Conservation (phyloP, 2,113 vertebrate genomes). For the Chiloscyllium plagiosum region DNA sequence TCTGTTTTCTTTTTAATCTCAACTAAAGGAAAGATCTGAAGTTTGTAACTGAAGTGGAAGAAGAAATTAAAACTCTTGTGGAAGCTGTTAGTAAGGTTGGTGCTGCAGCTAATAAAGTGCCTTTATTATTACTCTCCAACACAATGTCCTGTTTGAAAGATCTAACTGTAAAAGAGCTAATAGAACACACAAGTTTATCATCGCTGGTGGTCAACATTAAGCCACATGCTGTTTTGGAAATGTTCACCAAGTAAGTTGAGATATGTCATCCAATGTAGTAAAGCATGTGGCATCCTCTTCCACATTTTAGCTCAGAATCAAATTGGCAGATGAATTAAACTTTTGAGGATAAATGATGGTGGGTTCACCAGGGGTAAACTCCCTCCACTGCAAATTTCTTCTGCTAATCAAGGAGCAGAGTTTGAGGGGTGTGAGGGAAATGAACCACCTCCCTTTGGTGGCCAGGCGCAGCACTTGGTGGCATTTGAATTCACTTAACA, state of each 20-base stretch:
- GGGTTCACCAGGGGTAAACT: background rate
- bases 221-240: background rate
- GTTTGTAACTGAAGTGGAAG: slow-evolving; percentile 86
- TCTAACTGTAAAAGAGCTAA: background rate
- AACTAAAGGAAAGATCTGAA: slow-evolving; percentile 85
- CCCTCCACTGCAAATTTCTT: background rate
- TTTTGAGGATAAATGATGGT: background rate
- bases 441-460: no score
- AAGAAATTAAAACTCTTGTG: slow-evolving; percentile 84
- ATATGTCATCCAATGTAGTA: background rate
- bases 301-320: background rate
- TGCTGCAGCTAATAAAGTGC: slow-evolving; percentile 25
- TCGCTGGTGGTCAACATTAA: background rate
- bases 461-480: no score
- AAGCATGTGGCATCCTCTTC: background rate
- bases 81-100: slow-evolving; percentile 88
- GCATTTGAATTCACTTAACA: no score
- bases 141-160: background rate
- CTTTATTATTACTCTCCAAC: background rate
- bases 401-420: no score
- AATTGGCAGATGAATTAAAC: background rate
- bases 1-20: slow-evolving; percentile 40
- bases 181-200: background rate
- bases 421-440: no score
- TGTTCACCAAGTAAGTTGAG: background rate